Base-by-base conservation (phyloP, 2,113 vertebrate species). In the Sapajus apella region DNA sequence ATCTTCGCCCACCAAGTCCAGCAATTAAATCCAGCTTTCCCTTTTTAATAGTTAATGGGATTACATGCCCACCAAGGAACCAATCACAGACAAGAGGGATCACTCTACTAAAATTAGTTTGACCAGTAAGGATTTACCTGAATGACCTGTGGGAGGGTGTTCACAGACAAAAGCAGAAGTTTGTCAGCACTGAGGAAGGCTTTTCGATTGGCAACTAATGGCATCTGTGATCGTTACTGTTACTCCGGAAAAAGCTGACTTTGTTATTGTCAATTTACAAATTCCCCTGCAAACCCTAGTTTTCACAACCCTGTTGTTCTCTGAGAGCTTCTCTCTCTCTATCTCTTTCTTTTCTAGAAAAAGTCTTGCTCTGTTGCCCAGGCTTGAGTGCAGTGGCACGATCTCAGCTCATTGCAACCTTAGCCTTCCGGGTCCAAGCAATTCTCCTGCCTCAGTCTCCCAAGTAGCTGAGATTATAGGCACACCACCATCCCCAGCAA, bases 81-180 rank as follows among this genome's bases (percentile, higher is more conserved):
- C 14, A 45, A 70, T 64, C 37, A 75, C 64, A 90, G 80, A 56
- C 23, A 50, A 95, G 84, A 92, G 45, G 43, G 79, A 17, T 72
- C 25, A 13, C 50, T 14, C 35, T 7, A 27, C 30, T 84, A 55
- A 80, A 47, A 79, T 79, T 35, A 61, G 37, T 35, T 45, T 43
- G 52, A 70, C 37, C 25, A 21, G 16, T 40, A 20, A 13, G 27
- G 40, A 66, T 52, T 58, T 56, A 85, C 55, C 66, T 81, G 47
- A 80, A 66, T 64, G 87, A 43, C 13, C 37, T 23, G 27, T 43
- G 45, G 37, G 8, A 77, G 37, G 16, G 18, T 43, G 27, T 81
- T 93, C 35, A 27, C 3, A 70, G 87, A 43, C 43, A 37, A 81
- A 72, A 86, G 87, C 45, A 95, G 84, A 85, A 58, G 37, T 72